Conservation (phyloP, 2,797 vertebrate genomes). For the Pagetopsis macropterus region DNA sequence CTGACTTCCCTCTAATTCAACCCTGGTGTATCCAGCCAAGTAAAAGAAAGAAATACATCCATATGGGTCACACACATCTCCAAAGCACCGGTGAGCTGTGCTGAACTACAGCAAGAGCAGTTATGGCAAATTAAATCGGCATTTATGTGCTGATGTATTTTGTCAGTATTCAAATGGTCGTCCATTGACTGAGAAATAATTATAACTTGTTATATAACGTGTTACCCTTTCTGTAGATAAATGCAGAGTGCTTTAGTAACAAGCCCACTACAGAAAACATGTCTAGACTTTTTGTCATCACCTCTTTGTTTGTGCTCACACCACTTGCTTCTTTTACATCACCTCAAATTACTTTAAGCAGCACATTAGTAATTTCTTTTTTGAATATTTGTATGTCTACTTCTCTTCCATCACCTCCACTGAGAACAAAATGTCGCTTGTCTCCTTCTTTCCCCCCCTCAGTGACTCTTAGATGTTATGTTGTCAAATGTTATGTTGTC, state of each 20-base stretch:
- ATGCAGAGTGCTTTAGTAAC: conserved; percentile 1
- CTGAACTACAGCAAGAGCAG: neutral
- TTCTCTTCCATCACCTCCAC: conserved; percentile 40
- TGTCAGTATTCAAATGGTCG: conserved; percentile 2
- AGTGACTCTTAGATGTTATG: conserved; percentile 49
- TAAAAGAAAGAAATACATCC: neutral
- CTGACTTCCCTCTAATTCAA: conserved; percentile 43
- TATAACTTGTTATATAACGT: neutral
- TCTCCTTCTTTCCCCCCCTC: conserved; percentile 23
- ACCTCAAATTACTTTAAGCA: conserved; percentile 21
- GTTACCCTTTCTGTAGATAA: neutral
- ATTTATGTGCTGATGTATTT: neutral
- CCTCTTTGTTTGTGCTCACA: conserved; percentile 5
- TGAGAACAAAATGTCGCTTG: conserved; percentile 26
- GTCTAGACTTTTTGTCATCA: conserved; percentile 14
- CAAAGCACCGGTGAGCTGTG: neutral
- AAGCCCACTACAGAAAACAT: neutral
- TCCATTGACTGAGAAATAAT: neutral
- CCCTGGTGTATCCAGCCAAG: conserved; percentile 16
- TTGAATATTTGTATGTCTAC: conserved; percentile 18
- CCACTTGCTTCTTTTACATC: conserved; percentile 24
- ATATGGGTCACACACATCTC: neutral
- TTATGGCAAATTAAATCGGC: neutral
- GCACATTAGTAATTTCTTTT: conserved; percentile 24
- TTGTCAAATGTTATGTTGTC: conserved; percentile 57